Conservation (phyloP, 2,888 invertebrate species). For the Drosophila mettleri region DNA sequence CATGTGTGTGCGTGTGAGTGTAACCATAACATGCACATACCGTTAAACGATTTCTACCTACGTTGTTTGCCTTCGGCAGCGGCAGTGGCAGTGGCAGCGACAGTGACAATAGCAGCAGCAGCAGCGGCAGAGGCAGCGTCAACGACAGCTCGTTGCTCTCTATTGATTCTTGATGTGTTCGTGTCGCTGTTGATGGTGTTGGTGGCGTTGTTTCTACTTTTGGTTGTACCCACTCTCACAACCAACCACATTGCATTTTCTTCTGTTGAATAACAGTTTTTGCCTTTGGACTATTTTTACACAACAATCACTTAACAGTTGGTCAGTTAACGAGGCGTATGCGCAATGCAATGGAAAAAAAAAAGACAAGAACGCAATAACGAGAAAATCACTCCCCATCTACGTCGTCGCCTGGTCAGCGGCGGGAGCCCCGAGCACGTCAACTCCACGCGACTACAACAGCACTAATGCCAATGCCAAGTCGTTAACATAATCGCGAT, state of each 20-base stretch:
- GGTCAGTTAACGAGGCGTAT: conserved; percentile 51
- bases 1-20: conserved; percentile 15
- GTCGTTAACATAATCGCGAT: conserved; percentile 12
- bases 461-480: conserved; percentile 29
- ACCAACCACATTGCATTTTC: conserved; percentile 16
- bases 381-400: not conserved
- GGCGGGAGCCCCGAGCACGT: conserved; percentile 51
- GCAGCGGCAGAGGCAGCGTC: not conserved
- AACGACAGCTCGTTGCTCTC: conserved; percentile 4
- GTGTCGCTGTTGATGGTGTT: not conserved
- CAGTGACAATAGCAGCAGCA: not conserved
- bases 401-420: conserved; percentile 10
- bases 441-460: conserved; percentile 50
- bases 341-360: conserved; percentile 45
- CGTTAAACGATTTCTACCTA: conserved; percentile 46
- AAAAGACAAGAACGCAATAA: conserved; percentile 1
- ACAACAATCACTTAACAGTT: conserved; percentile 60
- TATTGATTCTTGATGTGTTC: conserved; percentile 26
- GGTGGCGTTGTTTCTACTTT: not conserved
- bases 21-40: conserved; percentile 26
- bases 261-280: conserved; percentile 62
- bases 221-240: conserved; percentile 11
- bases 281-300: conserved; percentile 29
- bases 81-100: not conserved
- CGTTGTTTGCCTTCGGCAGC: not conserved